A percentile compares a stretch with the other conserved stretches of the same genome.
These are phyloP conservation scores for Spilogale gracilis DNA, from an alignment of 2,113 vertebrate species.

Conservation along the genomic window DNA sequence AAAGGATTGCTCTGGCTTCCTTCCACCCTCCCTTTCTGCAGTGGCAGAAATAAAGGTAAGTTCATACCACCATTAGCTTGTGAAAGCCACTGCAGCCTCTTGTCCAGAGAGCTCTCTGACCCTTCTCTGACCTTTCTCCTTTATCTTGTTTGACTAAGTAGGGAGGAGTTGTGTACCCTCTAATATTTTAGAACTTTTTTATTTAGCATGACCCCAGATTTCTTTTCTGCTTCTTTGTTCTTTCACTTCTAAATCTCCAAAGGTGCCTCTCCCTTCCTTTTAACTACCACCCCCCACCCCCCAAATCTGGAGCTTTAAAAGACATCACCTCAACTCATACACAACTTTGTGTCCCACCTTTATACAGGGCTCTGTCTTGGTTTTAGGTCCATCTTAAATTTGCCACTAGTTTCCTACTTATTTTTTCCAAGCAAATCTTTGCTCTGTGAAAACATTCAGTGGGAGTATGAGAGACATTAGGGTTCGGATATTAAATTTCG, in stretches of 20 bases:
- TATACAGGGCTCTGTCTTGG: neutral
- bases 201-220: neutral
- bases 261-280: neutral
- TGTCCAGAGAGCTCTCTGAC: neutral
- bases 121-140: neutral
- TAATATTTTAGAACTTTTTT: neutral
- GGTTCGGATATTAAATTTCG: neutral
- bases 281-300: neutral
- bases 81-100: neutral
- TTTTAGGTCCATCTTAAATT: neutral
- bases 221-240: neutral
- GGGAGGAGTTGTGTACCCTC: neutral
- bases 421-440: neutral
- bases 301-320: neutral
- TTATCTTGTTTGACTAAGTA: neutral
- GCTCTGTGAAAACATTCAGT: neutral
- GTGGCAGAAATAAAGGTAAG: neutral
- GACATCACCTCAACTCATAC: neutral
- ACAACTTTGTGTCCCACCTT: neutral
- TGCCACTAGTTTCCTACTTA: neutral
- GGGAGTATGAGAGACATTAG: neutral
- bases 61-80: neutral
- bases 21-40: neutral
- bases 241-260: neutral
- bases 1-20: neutral